These are phyloP conservation scores for Entelurus aequoreus DNA, from an alignment of 2,113 vertebrate species.

Conservation along the genomic window DNA sequence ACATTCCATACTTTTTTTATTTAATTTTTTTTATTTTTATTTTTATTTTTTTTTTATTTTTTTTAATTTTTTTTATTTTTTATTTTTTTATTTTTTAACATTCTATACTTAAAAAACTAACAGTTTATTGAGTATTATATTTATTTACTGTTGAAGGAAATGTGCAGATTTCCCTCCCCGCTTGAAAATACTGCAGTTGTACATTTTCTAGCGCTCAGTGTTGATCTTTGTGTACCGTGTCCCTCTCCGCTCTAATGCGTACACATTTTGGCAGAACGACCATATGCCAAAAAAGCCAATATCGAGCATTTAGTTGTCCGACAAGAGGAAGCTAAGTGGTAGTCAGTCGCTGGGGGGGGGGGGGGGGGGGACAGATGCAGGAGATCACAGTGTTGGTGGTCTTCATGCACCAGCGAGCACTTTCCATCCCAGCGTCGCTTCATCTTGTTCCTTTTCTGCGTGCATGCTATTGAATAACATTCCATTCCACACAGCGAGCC, in stretches of 20 bases:
- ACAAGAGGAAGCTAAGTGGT: not conserved
- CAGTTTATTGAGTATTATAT: no score
- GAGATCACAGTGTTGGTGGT: not conserved
- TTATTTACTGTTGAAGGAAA: not conserved
- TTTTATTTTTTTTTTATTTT: no score
- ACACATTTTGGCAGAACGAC: not conserved
- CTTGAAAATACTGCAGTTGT: not conserved
- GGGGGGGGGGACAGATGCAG: constrained; percentile 7
- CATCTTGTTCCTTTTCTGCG: not conserved
- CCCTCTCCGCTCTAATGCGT: not conserved
- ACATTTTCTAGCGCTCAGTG: not conserved
- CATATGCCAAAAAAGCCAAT: not conserved
- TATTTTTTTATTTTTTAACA: no score
- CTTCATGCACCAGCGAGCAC: not conserved
- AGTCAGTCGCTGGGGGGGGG: not conserved
- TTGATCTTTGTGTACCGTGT: not conserved
- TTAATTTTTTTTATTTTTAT: no score
- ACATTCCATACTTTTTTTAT: no score
- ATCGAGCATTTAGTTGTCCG: not conserved
- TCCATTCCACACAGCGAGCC: constrained; percentile 30
- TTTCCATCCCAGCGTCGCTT: not conserved
- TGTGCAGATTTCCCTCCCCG: no score
- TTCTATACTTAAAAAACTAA: no score
- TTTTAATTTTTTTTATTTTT: no score
- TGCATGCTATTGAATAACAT: constrained; percentile 12